phyloP scores from a whole-genome alignment of 1,140 invertebrate species.

The Micrasema minimum region DNA sequence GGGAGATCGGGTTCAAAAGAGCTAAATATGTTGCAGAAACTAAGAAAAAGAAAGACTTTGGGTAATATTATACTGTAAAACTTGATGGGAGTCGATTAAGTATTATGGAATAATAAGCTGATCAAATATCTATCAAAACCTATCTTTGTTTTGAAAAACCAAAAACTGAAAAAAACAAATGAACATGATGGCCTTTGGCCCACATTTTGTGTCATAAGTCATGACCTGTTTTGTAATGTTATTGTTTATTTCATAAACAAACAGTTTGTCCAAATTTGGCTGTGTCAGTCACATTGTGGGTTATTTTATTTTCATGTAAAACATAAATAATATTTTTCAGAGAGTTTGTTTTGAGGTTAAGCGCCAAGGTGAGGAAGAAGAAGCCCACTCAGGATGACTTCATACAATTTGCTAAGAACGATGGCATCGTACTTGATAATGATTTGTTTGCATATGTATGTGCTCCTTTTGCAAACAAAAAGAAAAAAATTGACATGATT shows the following conservation, averaged over 20 bases:
- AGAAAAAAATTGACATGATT: constrained; percentile 56
- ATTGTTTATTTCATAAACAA: too few relatives aligned
- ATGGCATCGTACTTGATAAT: constrained; percentile 60
- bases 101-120: too few relatives aligned
- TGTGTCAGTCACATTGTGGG: too few relatives aligned
- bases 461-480: constrained; percentile 47
- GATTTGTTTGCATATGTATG: constrained; percentile 54
- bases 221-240: too few relatives aligned
- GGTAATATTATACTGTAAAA: constrained; percentile 53
- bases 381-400: constrained; percentile 57
- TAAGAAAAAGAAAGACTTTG: constrained; percentile 61
- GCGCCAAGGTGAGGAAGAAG: constrained; percentile 51
- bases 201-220: too few relatives aligned
- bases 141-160: too few relatives aligned
- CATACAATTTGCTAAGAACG: constrained; percentile 53
- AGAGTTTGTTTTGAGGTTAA: constrained; percentile 43
- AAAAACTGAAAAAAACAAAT: too few relatives aligned
- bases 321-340: constrained; percentile 36
- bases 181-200: too few relatives aligned
- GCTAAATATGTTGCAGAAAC: constrained; percentile 62
- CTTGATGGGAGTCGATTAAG: too few relatives aligned
- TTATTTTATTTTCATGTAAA: too few relatives aligned
- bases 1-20: constrained; percentile 60
- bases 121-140: too few relatives aligned
- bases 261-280: too few relatives aligned